Evolutionary conservation across 2,797 vertebrate species (phyloP), one percentile per base, ranked within the genome.

Genomic region (Falco rusticolus): DNA sequence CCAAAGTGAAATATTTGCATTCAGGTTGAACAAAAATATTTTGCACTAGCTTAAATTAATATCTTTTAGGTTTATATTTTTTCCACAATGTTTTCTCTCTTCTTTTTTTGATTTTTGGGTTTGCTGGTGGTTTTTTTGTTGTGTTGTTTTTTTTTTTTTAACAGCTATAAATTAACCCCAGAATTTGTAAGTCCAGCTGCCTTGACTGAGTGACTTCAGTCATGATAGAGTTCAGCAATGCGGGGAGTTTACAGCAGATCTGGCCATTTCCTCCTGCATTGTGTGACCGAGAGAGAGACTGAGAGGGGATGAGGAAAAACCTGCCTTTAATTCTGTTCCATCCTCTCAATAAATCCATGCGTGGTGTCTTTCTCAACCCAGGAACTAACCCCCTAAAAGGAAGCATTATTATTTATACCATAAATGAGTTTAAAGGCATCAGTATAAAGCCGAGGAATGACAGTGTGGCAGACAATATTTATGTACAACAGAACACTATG

Each of bases 341-440:
- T 53, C 57, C 63, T 88, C 39, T 63, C 50, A 56, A 65, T 74
- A 91, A 91, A 78, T 37, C 41, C 51, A n/a, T 29, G 45, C 19
- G 6, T 33, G 10, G 19, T 75, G 53, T 39, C 61, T 34, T 61
- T 65, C 51, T 77, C 45, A 69, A 10, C 54, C 53, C 43, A 81
- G 50, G 54, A 80, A 45, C 28, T 48, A 63, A 18, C 12, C 25
- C 45, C 34, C 39, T 85, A 33, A 54, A 89, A 86, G 39, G 37
- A 91, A 91, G 61, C 56, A 43, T 80, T 82, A 69, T 80, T 86
- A 71, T 91, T 91, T 94, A 74, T 76, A 64, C 47, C 56, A 77
- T 29, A 94, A 87, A 89, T 56, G 69, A 89, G 45, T 77, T 64
- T 80, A 76, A 87, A 93, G 51, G 29, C 7, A 1, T 82, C 61